Evolutionary conservation across 1,140 invertebrate species (phyloP).

Genomic region (Orchesella cincta): DNA sequence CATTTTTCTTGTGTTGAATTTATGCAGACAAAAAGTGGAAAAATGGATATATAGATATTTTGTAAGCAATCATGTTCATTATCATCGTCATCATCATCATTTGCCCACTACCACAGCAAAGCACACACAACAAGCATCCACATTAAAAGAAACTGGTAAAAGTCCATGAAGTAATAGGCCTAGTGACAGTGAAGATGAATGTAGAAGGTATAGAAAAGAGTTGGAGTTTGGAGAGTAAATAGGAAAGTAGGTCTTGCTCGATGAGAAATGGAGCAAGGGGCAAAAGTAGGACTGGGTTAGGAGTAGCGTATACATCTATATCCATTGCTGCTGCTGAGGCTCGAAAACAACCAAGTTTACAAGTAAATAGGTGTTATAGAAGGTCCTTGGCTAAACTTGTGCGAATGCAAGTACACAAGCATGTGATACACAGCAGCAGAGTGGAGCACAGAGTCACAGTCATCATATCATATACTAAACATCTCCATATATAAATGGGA

Average conservation of each 20-base stretch:
- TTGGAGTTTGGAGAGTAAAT: conserved; percentile 30
- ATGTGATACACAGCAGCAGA: not conserved
- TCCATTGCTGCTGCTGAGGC: conserved; percentile 19
- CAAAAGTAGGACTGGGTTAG: conserved; percentile 43
- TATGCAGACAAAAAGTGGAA: too few relatives aligned
- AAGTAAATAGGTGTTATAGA: too few relatives aligned
- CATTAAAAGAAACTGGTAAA: not conserved
- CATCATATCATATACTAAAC: too few relatives aligned
- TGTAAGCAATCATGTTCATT: too few relatives aligned
- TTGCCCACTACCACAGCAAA: too few relatives aligned
- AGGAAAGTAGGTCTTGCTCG: conserved; percentile 39
- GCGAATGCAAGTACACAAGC: not conserved
- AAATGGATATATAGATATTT: too few relatives aligned
- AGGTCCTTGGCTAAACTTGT: conserved; percentile 1
- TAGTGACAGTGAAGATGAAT: conserved; percentile 30
- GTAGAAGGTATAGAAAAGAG: conserved; percentile 21
- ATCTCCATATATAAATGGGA: too few relatives aligned
- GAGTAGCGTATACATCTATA: too few relatives aligned
- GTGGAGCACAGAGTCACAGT: too few relatives aligned
- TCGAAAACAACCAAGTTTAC: not conserved
- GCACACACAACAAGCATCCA: not conserved
- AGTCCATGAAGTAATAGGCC: not conserved
- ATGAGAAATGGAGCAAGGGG: conserved; percentile 42
- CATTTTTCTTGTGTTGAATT: too few relatives aligned
- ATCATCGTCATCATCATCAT: too few relatives aligned